These are phyloP conservation scores for Falco columbarius DNA, from an alignment of 2,797 vertebrate species.

Conservation along the genomic window DNA sequence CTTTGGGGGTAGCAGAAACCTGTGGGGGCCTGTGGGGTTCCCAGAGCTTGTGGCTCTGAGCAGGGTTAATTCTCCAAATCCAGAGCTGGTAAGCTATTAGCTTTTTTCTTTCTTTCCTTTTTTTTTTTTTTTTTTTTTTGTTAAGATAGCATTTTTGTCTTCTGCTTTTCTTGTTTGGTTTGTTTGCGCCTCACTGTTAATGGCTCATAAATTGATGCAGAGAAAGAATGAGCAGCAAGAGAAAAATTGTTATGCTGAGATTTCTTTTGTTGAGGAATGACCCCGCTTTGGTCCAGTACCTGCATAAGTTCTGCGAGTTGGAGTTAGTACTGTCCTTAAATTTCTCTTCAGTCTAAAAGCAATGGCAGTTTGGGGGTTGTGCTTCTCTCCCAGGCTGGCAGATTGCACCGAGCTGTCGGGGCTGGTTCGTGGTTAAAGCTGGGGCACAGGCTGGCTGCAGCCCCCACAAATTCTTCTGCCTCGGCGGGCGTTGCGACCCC, in stretches of 20 bases:
- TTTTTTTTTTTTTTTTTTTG: neutral
- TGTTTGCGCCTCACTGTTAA: neutral
- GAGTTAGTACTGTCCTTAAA: neutral
- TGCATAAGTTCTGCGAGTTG: neutral
- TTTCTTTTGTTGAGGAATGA: neutral
- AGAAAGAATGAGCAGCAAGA: neutral
- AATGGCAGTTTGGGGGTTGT: neutral
- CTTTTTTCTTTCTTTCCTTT: too few relatives aligned
- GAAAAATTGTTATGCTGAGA: neutral
- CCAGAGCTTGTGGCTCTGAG: neutral
- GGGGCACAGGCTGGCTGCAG: neutral
- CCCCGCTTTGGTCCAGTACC: rapidly evolving
- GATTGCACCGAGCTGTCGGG: rapidly evolving
- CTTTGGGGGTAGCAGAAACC: neutral
- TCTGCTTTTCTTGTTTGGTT: neutral
- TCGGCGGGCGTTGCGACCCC: rapidly evolving
- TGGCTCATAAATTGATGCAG: neutral
- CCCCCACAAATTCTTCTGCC: neutral
- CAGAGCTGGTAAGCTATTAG: neutral
- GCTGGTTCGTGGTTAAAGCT: neutral
- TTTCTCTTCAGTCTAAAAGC: neutral
- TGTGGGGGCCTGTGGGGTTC: neutral
- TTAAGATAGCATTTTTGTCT: neutral
- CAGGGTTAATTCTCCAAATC: neutral
- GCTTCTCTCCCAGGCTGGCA: neutral